Evolutionary conservation across 2,797 vertebrate species (phyloP), one percentile per base, ranked within the genome.

Genomic region (Protosalanx chinensis): DNA sequence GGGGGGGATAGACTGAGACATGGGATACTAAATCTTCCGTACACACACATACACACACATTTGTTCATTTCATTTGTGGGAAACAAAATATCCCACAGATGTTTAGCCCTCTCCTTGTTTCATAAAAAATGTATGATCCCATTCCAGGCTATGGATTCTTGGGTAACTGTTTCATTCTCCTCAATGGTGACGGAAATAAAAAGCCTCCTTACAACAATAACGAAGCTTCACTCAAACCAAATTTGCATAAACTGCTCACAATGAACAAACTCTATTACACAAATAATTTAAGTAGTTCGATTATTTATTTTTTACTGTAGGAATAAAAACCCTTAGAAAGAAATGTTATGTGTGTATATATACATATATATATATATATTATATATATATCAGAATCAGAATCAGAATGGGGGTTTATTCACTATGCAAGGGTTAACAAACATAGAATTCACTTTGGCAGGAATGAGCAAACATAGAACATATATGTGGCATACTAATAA

Each of bases 91-190:
- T 87, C 81, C 77, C 79, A 65, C 72, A 87, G 84, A 89, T 80
- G 75, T 89, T 90, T 84, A 83, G 82, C 49, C 72, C 69, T 72
- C 80, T 80, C 70, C 23, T 84, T 80, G 79, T 82, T 81, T 88
- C 79, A 90, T 92, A 88, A 91, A 90, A 90, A 85, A 87, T 88
- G 72, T 82, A 91, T 88, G 86, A 86, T 80, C 71, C 77, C 75
- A 72, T 80, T 76, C 76, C 61, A 80, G 72, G 81, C 86, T 81
- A 82, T 73, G 74, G 83, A 79, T 79, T 85, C 77, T 70, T 74
- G 77, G 80, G 83, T 83, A 87, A 87, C 85, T 73, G 74, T 76
- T 73, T 72, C 75, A 68, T 72, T 74, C 57, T 81, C 27, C n/a
- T 56, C 30, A 18, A 70, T 86, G 41, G 72, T 77, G 77, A 84